phyloP scores from a whole-genome alignment of 2,888 invertebrate species.

The Bruchidius siliquastri region DNA sequence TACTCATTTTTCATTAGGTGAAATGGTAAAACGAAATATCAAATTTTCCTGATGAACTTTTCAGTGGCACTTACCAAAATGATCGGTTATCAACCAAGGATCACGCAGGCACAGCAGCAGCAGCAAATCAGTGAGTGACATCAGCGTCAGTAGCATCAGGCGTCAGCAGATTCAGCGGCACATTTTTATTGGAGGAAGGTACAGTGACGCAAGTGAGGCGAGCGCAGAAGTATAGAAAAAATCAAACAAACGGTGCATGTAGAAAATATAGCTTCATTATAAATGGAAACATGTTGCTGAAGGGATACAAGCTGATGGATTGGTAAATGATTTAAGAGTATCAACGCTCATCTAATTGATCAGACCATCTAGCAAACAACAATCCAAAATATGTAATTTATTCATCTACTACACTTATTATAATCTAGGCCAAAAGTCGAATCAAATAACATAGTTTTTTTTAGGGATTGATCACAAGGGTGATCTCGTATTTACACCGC shows the following conservation, averaged over 20 bases:
- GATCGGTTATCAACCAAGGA: slow-evolving; percentile 31
- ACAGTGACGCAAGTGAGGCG: slow-evolving; percentile 47
- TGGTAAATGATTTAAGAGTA: not conserved
- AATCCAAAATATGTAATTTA: too few species aligned
- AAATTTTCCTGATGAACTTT: not conserved
- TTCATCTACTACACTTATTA: too few species aligned
- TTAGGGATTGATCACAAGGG: too few species aligned
- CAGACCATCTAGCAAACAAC: too few species aligned
- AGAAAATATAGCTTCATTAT: slow-evolving; percentile 42
- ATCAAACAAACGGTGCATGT: slow-evolving; percentile 50
- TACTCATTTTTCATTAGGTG: too few species aligned
- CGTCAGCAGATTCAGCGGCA: not conserved
- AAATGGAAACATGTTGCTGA: slow-evolving; percentile 9
- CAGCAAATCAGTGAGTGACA: slow-evolving; percentile 29
- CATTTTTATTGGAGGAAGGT: not conserved
- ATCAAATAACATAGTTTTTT: too few species aligned
- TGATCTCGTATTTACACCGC: too few species aligned
- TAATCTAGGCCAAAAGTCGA: too few species aligned
- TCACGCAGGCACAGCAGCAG: slow-evolving; percentile 35
- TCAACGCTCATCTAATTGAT: too few species aligned
- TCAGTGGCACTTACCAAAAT: slow-evolving; percentile 45
- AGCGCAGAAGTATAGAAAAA: slow-evolving; percentile 50
- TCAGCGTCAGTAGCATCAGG: not conserved
- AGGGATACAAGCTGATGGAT: not conserved
- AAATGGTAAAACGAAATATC: too few species aligned